Base-by-base conservation (phyloP, 37 sponge, comb jelly and placozoan genomes). In the Tethya wilhelma region DNA sequence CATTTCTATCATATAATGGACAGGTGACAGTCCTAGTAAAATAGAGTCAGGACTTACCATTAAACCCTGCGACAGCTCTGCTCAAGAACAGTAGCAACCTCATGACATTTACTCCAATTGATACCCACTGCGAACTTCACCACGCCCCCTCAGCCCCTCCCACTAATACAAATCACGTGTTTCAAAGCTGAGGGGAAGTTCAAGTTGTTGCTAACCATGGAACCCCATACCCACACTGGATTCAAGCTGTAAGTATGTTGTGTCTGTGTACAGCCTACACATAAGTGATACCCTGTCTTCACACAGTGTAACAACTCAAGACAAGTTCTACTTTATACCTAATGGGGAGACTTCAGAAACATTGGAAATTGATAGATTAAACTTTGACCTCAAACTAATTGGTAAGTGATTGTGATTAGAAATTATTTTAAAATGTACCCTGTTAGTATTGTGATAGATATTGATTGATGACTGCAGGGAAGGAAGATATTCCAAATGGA, bases 311-410 rank as follows among this genome's bases (percentile, higher is more conserved):
- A 72, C 56, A 56, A 90, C 92, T 17, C 70, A 89, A 28, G 88
- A 90, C 4, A 86, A 78, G 39, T 93, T 93, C 79, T 89, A 79
- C 73, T 32, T 90, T 23, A 83, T 77, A 11, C 83, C 89, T n/a
- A 23, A n/a, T 19, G 59, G 43, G 0, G 46, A 44, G 38, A 30
- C 62, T 19, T 34, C 39, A 28, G 87, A 90, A 71, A 80, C 86
- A 8, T 49, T 93, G 74, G 94, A 93, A 60, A 90, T 93, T 19
- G 91, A 93, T 79, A 67, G 92, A 42, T 38, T 85, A 25, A 90
- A 84, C 64, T 78, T 74, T 56, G 92, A 93, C 4, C 38, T 93
- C 17, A 32, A 31, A 6, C 44, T 93, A 2, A 72, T 80, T 41
- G 63, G 93, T 88, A 44, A 26, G 74, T 46, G 44, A 23, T 11